Base-by-base conservation (phyloP, 2,888 invertebrate species). In the Elaeidobius kamerunicus region DNA sequence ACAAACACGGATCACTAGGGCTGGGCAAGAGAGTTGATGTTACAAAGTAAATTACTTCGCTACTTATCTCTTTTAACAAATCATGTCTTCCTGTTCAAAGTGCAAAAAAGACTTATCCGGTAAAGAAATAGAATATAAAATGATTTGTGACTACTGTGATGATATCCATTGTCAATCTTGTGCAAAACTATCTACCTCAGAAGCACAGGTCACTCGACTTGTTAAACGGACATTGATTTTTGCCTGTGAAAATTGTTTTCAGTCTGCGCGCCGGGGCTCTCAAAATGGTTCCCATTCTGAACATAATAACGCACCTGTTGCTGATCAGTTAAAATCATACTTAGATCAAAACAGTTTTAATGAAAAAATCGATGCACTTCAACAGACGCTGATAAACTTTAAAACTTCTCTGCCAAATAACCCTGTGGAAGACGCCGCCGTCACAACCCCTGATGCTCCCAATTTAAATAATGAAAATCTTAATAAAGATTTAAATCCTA, bases 61-160 rank as follows among this genome's bases (percentile, higher is more conserved):
- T n/a, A n/a, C n/a, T n/a, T n/a, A n/a, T n/a, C n/a, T n/a, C n/a
- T n/a, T n/a, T n/a, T n/a, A n/a, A n/a, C n/a, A n/a, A n/a, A n/a
- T n/a, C n/a, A 36, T 36, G 36, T 36, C 36, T 11, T 19, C 38
- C 9, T 38, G 38, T n/a, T 38, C 38, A 38, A 38, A 38, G 15
- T 38, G 38, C n/a, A 2, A 6, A 38, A 38, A 19, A 19, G 3
- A 19, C 19, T 15, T 35, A 14, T 5, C 35, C 2, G 3, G 15
- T 14, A 18, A 19, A 7, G 19, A 19, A 12, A 18, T 18, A 7
- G 19, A 38, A 11, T 38, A 38, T 19, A 38, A 38, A 38, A 17
- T 38, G 38, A 38, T 38, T 18, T 38, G 38, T 19, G 19, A 38
- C 38, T 38, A 18, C 38, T 38, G 38, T 38, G n/a, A n/a, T 38